Evolutionary conservation across 2,888 invertebrate species (phyloP), one percentile per base, ranked within the genome.

Genomic region (Xestoiulus laeticollis): DNA sequence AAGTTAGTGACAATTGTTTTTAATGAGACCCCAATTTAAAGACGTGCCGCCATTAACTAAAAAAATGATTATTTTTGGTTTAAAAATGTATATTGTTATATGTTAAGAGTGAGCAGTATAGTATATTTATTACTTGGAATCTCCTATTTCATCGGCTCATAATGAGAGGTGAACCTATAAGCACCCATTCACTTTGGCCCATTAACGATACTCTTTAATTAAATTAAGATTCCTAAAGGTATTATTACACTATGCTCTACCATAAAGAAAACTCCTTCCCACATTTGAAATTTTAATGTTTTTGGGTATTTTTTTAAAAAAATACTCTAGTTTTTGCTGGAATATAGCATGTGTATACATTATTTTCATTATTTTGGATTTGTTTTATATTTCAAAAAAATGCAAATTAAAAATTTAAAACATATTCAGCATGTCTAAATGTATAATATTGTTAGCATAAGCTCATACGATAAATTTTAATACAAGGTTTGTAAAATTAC

Each of bases 61-160:
- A 68, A 78, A 78, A 78, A 10, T 16, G 30, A 85, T 85, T 85
- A n/a, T 85, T 85, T 85, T 85, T 85, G 4, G 14, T 16, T 38
- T 4, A 85, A 38, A 85, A 85, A 85, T 85, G 44, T 43, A 85
- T 85, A 85, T 85, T 19, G 38, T 85, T 33, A 43, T 38, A n/a
- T 26, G 43, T n/a, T n/a, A 26, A 38, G 19, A 38, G n/a, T 43
- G 14, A 85, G 85, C n/a, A 19, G 85, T 85, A 26, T n/a, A 10
- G 43, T 44, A n/a, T n/a, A 85, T 85, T 85, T 85, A 85, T 85
- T 85, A 33, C 85, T 19, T 33, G n/a, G 85, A 2, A 85, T 85
- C 44, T 85, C 38, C 22, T 8, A 85, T 43, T 85, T 38, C 85
- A 85, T 38, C 85, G 85, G 22, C 22, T 85, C 22, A 43, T 85